Base-by-base conservation (phyloP, 2,797 vertebrate species). In the Zalophus californianus region DNA sequence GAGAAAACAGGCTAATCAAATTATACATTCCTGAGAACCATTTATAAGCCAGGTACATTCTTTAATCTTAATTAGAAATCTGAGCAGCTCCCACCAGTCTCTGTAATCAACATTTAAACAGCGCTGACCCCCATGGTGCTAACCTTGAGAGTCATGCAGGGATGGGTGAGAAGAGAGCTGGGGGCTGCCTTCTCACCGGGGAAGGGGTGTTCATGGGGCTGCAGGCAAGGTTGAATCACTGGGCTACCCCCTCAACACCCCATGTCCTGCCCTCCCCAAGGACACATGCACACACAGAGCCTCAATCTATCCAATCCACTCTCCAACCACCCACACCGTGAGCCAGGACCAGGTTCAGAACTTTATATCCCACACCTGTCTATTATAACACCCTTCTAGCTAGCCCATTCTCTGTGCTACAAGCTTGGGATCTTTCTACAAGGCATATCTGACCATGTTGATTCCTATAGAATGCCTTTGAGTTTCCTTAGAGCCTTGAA, bases 61-160 rank as follows among this genome's bases (percentile, higher is more conserved):
- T 98, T 99, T 98, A 98, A 99, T 99, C 99, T 99, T 99, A 99
- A 99, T 99, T 98, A 99, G 98, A 99, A 99, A 99, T 98, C 99
- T 98, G 54, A 98, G 98, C 97, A 14, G 98, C 98, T 98, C 98
- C 98, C 97, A 98, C 98, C 98, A 41, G 44, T 70, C 98, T 98
- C 98, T 95, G 98, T 98, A 98, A 98, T 98, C 98, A 98, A 86
- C 96, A 73, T 91, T 96, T 97, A 98, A 98, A 98, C 25, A 91
- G 16, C 18, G 73, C 98, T 98, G 98, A 98, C 98, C 98, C 98
- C 97, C 98, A 12, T 1, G 9, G 78, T 0, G 50, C 98, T 97
- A 96, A 98, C 98, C 98, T 98, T 98, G 98, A 98, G 96, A 93
- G 97, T 2, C 95, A 88, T 2, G 93, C 75, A 96, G 88, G 79